A percentile compares a stretch with the other conserved stretches of the same genome.
Conservation (phyloP, 2,888 invertebrate genomes). For the Macaria notata region DNA sequence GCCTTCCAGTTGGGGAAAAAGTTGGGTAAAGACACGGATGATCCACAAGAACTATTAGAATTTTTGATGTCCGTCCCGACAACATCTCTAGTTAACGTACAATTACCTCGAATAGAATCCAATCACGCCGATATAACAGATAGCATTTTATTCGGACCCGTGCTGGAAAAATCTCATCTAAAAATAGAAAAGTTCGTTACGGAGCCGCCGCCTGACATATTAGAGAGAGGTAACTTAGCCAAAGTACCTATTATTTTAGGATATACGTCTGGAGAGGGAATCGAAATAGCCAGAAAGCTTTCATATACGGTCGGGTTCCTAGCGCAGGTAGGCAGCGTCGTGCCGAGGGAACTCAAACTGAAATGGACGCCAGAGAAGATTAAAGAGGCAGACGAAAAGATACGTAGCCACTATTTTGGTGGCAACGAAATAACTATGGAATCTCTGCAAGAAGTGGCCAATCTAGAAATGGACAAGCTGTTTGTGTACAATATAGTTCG, state of each 20-base stretch:
- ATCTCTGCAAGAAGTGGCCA: constrained; percentile 50
- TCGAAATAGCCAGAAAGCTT: constrained; percentile 64
- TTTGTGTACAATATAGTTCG: constrained; percentile 65
- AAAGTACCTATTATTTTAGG: constrained; percentile 69
- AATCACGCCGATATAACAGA: constrained; percentile 58
- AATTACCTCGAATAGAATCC: constrained; percentile 54
- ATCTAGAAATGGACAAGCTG: constrained; percentile 60
- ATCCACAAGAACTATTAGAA: constrained; percentile 57
- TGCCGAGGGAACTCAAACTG: constrained; percentile 70
- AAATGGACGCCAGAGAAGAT: constrained; percentile 50
- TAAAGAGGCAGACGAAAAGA: constrained; percentile 48
- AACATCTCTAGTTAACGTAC: constrained; percentile 56
- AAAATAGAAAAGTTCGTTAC: constrained; percentile 58
- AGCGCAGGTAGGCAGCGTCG: constrained; percentile 50
- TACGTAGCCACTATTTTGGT: constrained; percentile 64
- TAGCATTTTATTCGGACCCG: constrained; percentile 66
- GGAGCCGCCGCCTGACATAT: constrained; percentile 51
- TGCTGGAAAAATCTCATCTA: constrained; percentile 60
- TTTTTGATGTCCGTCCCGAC: constrained; percentile 59
- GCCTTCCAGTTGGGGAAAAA: constrained; percentile 70
- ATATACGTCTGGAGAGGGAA: constrained; percentile 71
- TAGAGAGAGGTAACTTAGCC: constrained; percentile 52
- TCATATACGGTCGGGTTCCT: constrained; percentile 44
- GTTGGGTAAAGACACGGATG: constrained; percentile 66
- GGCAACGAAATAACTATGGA: constrained; percentile 49